A percentile compares a stretch with the other conserved stretches of the same genome.
Evolutionary conservation across 92 coral and sea anemone genomes (phyloP).

Genomic region (Epizoanthus ramosus): DNA sequence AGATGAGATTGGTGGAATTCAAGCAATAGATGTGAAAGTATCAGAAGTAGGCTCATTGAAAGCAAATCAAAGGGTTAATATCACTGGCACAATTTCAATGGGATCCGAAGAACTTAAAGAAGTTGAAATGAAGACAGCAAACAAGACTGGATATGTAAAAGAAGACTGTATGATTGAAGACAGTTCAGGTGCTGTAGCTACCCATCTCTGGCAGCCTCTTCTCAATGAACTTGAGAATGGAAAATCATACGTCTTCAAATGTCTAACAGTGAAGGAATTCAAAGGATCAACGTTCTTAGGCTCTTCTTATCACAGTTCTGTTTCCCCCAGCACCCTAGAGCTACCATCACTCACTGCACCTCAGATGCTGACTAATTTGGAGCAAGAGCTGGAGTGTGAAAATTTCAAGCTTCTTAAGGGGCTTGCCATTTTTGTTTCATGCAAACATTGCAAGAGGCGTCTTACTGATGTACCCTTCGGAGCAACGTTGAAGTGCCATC

Average conservation of each 20-base stretch:
- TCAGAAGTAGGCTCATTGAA: slow-evolving; percentile 19
- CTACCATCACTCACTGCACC: slow-evolving; percentile 24
- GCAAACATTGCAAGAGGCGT: slow-evolving; percentile 35
- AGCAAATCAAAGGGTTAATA: slow-evolving; percentile 38
- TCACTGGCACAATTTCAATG: slow-evolving; percentile 25
- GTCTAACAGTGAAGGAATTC: slow-evolving; percentile 26
- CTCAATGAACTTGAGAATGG: slow-evolving; percentile 25
- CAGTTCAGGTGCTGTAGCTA: not conserved
- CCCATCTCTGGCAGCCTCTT: slow-evolving; percentile 41
- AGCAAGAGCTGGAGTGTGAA: not conserved
- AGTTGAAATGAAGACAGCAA: slow-evolving; percentile 2
- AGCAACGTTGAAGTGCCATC: slow-evolving; percentile 13
- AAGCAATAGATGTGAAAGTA: slow-evolving; percentile 12
- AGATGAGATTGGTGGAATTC: slow-evolving; percentile 2
- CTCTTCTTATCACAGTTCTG: slow-evolving; percentile 18
- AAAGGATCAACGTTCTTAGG: not conserved
- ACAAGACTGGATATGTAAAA: slow-evolving; percentile 13
- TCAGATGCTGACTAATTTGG: slow-evolving; percentile 3
- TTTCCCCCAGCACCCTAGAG: slow-evolving; percentile 35
- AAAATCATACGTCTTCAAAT: slow-evolving; percentile 28
- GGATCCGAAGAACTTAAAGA: slow-evolving; percentile 8
- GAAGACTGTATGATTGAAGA: slow-evolving; percentile 47
- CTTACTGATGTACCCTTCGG: slow-evolving; percentile 10
- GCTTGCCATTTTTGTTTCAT: slow-evolving; percentile 35
- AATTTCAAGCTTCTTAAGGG: slow-evolving; percentile 32